phyloP scores from a whole-genome alignment of 2,797 vertebrate genomes.

The Thunnus albacares region DNA sequence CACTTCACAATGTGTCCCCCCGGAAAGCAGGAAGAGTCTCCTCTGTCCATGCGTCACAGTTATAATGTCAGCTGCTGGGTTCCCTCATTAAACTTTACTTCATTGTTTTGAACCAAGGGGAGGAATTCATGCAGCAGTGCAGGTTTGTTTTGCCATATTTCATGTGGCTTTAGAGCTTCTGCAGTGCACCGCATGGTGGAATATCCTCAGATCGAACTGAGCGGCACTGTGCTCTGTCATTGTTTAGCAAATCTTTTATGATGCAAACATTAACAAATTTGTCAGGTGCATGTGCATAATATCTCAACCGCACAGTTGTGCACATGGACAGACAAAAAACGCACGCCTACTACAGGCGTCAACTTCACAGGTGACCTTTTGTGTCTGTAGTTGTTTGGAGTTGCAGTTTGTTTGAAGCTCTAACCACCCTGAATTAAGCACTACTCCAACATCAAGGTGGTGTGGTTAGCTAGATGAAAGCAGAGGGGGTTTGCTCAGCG shows the following conservation, averaged over 20 bases:
- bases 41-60: constrained; percentile 32
- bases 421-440: constrained; percentile 56
- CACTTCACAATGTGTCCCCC: constrained; percentile 49
- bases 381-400: constrained; percentile 53
- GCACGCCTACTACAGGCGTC: background rate
- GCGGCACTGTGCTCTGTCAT: constrained; percentile 5
- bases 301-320: constrained; percentile 18
- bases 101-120: constrained; percentile 40
- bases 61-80: constrained; percentile 45
- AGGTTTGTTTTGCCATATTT: constrained; percentile 4
- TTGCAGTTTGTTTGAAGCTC: constrained; percentile 67
- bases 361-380: constrained; percentile 71
- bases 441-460: constrained; percentile 73
- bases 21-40: constrained; percentile 22
- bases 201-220: constrained; percentile 39
- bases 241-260: constrained; percentile 48
- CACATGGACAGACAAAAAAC: constrained; percentile 13
- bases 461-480: constrained; percentile 72
- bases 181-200: background rate
- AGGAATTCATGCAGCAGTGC: constrained; percentile 18
- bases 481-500: constrained; percentile 19
- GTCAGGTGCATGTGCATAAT: constrained; percentile 47
- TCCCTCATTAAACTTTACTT: constrained; percentile 48
- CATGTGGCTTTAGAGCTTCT: background rate
- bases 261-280: constrained; percentile 58